These are phyloP conservation scores for Pheosia tremula DNA, from an alignment of 2,888 invertebrate genomes.

Conservation along the genomic window DNA sequence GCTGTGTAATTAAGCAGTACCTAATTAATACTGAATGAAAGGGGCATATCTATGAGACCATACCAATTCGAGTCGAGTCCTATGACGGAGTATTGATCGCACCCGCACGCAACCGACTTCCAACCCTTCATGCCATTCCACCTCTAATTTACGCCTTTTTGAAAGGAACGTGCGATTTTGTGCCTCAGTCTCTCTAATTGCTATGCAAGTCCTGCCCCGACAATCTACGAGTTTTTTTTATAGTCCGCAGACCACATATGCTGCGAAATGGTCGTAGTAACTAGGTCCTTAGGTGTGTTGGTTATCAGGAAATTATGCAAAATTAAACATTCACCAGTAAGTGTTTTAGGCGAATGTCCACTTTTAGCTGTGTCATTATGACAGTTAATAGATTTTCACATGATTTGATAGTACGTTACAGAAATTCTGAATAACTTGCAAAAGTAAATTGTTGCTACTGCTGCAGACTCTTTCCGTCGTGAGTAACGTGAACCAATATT, in stretches of 20 bases:
- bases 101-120: slow-evolving; percentile 26
- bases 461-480: too few relatives aligned
- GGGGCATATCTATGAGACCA: slow-evolving; percentile 10
- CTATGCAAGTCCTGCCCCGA: slow-evolving; percentile 41
- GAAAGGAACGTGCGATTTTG: slow-evolving; percentile 43
- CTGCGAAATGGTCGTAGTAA: slow-evolving; percentile 36
- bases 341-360: not conserved
- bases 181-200: slow-evolving; percentile 53
- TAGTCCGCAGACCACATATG: slow-evolving; percentile 42
- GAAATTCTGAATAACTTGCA: too few relatives aligned
- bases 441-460: too few relatives aligned
- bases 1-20: not conserved
- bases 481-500: too few relatives aligned
- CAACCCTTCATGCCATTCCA: slow-evolving; percentile 35
- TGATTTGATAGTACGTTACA: too few relatives aligned
- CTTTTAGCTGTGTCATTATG: not conserved
- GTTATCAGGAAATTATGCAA: slow-evolving; percentile 24
- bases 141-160: slow-evolving; percentile 50
- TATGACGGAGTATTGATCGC: slow-evolving; percentile 35
- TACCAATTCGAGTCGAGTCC: slow-evolving; percentile 25
- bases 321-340: not conserved
- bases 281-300: slow-evolving; percentile 12
- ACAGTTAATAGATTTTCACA: too few relatives aligned
- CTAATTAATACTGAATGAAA: not conserved
- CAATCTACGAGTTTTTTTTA: slow-evolving; percentile 39